Conservation (phyloP, 2,888 invertebrate species). For the Elysia crispata region DNA sequence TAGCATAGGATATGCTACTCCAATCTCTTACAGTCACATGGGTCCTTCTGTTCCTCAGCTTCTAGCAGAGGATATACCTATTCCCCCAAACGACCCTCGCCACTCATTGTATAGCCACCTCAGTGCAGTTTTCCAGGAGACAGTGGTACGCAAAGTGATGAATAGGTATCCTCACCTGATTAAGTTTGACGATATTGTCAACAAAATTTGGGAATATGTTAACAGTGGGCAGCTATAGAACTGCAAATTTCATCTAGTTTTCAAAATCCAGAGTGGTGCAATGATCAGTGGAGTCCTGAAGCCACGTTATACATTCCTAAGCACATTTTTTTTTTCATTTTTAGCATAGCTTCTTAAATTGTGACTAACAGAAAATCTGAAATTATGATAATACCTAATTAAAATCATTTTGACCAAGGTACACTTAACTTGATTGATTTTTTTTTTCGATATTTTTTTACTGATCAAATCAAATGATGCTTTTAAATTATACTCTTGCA, state of each 20-base stretch:
- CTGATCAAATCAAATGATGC: too few species aligned
- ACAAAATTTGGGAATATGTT: too few species aligned
- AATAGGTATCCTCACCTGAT: constrained; percentile 83
- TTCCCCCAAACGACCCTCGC: constrained; percentile 82
- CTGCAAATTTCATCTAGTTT: too few species aligned
- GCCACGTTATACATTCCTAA: constrained; percentile 2
- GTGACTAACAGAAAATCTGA: too few species aligned
- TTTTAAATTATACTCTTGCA: too few species aligned
- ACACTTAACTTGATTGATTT: too few species aligned
- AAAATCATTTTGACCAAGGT: too few species aligned
- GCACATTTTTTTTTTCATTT: background rate
- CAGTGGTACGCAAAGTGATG: constrained; percentile 93
- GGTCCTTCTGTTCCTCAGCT: background rate
- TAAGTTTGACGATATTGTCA: constrained; percentile 80
- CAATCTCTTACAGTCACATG: background rate
- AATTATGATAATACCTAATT: too few species aligned
- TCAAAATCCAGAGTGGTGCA: too few species aligned
- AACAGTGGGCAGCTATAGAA: too few species aligned
- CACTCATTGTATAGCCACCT: constrained; percentile 90
- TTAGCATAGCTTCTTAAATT: too few species aligned
- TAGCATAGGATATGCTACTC: background rate
- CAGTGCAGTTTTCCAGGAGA: constrained; percentile 93
- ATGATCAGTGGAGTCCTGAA: background rate
- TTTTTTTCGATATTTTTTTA: too few species aligned
- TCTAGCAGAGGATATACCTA: constrained; percentile 55